phyloP scores from a whole-genome alignment of 2,888 invertebrate genomes.

The Falcaria lacertinaria region DNA sequence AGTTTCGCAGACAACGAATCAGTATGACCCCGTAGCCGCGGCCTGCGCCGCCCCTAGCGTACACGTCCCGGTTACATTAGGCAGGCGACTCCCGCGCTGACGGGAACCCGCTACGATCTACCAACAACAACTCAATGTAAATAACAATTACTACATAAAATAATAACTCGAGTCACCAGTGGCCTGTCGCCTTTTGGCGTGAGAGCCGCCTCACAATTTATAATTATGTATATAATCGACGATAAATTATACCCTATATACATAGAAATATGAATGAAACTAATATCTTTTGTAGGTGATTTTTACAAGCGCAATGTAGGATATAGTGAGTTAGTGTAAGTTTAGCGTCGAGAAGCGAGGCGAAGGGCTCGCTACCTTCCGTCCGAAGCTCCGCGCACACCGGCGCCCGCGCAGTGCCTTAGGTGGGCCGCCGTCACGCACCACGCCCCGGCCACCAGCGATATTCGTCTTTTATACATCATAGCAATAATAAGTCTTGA shows the following conservation, averaged over 20 bases:
- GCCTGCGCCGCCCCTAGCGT: constrained; percentile 56
- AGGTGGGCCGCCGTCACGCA: constrained; percentile 19
- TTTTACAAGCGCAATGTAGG: constrained; percentile 80
- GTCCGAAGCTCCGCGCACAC: not conserved
- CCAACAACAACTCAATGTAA: too few relatives aligned
- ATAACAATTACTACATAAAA: constrained; percentile 12
- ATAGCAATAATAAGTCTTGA: too few relatives aligned
- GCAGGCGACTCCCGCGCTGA: not conserved
- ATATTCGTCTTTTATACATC: too few relatives aligned
- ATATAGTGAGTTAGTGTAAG: constrained; percentile 67
- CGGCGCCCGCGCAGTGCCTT: constrained; percentile 42
- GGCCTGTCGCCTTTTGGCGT: not conserved
- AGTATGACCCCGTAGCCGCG: constrained; percentile 74
- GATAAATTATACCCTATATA: constrained; percentile 78
- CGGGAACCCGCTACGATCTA: not conserved
- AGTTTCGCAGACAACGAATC: constrained; percentile 80
- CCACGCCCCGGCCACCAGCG: too few relatives aligned
- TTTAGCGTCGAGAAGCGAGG: constrained; percentile 66
- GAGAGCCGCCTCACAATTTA: constrained; percentile 28
- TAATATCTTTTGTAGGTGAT: constrained; percentile 81
- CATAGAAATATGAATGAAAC: constrained; percentile 78
- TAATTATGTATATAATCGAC: constrained; percentile 68
- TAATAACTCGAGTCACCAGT: not conserved
- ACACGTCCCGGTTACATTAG: constrained; percentile 63
- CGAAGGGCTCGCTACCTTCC: constrained; percentile 37